Evolutionary conservation across 2,888 invertebrate genomes (phyloP), one percentile per base, ranked within the genome.

Genomic region (Thalpophila matura): DNA sequence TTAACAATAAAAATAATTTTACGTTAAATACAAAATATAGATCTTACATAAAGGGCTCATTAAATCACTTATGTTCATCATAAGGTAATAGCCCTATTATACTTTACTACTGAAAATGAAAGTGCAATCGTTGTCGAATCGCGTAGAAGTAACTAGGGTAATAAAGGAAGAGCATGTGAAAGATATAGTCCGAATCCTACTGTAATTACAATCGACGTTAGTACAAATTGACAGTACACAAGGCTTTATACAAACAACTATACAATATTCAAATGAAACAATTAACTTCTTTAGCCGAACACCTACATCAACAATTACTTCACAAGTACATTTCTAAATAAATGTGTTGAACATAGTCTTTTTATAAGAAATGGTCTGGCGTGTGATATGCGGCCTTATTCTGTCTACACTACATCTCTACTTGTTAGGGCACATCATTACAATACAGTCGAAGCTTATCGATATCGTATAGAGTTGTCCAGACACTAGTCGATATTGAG

Each of bases 201-300:
- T 45, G 49, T 62, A 61, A 40, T 55, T 57, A 58, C 43, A 56
- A 72, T 68, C 50, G 56, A 70, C 56, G 47, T 37, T 27, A 57
- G 54, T 74, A 72, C 54, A 68, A 81, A 80, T 79, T 80, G 75
- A 81, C 77, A 68, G 50, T 65, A 79, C 77, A 74, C 74, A 80
- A 80, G 77, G 72, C 77, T 55, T 63, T 64, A 59, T 59, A 69
- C 61, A 59, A 56, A 49, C 58, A 62, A 71, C 65, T 57, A 60
- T 67, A 68, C 51, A 47, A 43, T 51, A 50, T 67, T 64, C 24
- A 67, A 73, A 59, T 62, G 4, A 57, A 63, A 56, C 66, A 45
- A 35, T 58, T 40, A 54, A n/a, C 51, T 56, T 47, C 33, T 38
- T 68, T 40, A 56, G 42, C 26, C 35, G 26, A 58, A 71, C 24